These are phyloP conservation scores for Hemibagrus wyckioides DNA, from an alignment of 2,113 vertebrate genomes.

Conservation along the genomic window DNA sequence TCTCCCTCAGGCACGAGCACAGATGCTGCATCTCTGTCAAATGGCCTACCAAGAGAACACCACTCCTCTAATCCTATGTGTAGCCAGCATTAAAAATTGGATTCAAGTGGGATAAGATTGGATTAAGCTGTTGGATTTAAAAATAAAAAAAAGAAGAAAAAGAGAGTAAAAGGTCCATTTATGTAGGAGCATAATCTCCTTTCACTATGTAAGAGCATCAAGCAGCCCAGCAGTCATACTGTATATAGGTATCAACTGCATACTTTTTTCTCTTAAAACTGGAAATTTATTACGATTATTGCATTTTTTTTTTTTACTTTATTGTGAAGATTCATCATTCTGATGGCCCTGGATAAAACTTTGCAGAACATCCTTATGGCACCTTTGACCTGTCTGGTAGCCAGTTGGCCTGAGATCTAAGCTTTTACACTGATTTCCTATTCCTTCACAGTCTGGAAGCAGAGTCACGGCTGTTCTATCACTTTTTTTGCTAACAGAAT, in stretches of 20 bases:
- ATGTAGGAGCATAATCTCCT: slow-evolving; percentile 92
- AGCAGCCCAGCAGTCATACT: slow-evolving; percentile 71
- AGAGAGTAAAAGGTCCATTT: slow-evolving; percentile 88
- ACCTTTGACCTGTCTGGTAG: slow-evolving; percentile 58
- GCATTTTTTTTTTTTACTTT: slow-evolving; percentile 72
- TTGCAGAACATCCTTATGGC: slow-evolving; percentile 69
- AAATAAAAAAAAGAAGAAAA: slow-evolving; percentile 63
- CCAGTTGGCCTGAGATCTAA: slow-evolving; percentile 59
- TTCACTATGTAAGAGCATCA: slow-evolving; percentile 82
- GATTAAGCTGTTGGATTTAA: slow-evolving; percentile 94
- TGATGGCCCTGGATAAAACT: slow-evolving; percentile 72
- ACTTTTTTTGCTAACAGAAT: slow-evolving; percentile 69
- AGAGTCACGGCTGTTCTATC: slow-evolving; percentile 68
- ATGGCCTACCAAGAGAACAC: slow-evolving; percentile 85
- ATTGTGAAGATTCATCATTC: slow-evolving; percentile 70
- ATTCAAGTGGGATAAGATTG: slow-evolving; percentile 97
- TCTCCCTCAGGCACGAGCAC: slow-evolving; percentile 67
- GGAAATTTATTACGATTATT: slow-evolving; percentile 67
- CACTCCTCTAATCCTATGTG: slow-evolving; percentile 89
- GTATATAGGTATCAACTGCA: slow-evolving; percentile 46
- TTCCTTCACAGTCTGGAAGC: slow-evolving; percentile 64
- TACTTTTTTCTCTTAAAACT: slow-evolving; percentile 12
- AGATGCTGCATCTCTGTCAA: slow-evolving; percentile 83
- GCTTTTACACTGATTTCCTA: slow-evolving; percentile 70
- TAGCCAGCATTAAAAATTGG: slow-evolving; percentile 99